Evolutionary conservation across 2,888 invertebrate species (phyloP).

Genomic region (Drosophila infuscata): DNA sequence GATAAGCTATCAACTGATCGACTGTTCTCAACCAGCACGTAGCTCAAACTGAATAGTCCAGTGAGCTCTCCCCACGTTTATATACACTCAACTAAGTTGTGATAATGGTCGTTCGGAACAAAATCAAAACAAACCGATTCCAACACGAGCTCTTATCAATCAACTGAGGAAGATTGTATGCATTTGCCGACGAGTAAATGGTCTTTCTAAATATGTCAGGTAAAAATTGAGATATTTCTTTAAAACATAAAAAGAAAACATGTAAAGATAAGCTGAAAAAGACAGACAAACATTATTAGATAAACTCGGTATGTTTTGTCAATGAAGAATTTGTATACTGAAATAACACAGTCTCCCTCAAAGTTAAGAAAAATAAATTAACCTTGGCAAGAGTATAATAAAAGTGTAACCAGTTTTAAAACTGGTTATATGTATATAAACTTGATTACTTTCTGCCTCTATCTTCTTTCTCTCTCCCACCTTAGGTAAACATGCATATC

Average conservation of each 20-base stretch:
- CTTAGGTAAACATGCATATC: not conserved
- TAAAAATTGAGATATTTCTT: not conserved
- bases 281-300: not conserved
- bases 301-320: too few species aligned
- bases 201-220: not conserved
- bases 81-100: not conserved
- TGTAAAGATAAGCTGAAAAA: not conserved
- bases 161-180: too few species aligned
- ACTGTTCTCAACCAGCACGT: conserved; percentile 16
- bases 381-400: not conserved
- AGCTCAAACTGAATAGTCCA: conserved; percentile 16
- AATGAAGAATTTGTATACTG: not conserved
- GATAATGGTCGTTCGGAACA: not conserved
- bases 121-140: not conserved
- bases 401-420: not conserved
- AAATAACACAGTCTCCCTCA: not conserved
- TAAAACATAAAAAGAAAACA: not conserved
- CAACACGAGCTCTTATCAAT: not conserved
- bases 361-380: not conserved
- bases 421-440: too few species aligned
- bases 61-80: not conserved
- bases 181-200: not conserved
- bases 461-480: not conserved
- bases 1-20: conserved; percentile 3
- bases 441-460: not conserved